These are phyloP conservation scores for Catocala sponsa DNA, from an alignment of 2,888 invertebrate species.

Conservation along the genomic window DNA sequence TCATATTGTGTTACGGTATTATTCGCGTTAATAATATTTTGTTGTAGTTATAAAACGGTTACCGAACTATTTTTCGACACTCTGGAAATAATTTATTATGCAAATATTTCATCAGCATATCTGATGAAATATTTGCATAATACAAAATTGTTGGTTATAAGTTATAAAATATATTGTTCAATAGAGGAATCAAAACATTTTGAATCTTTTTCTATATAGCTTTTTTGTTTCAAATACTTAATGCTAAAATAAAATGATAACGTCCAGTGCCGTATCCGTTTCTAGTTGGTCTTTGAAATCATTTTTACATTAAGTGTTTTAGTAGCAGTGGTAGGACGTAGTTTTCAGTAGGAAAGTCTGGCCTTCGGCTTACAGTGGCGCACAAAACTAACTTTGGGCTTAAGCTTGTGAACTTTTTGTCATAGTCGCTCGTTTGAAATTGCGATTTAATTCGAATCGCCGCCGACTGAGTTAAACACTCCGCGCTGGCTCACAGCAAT, in stretches of 20 bases:
- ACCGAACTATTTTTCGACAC: conserved; percentile 38
- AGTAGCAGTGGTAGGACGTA: conserved; percentile 20
- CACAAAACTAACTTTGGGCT: conserved; percentile 64
- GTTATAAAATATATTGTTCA: not conserved
- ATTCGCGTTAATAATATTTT: conserved; percentile 21
- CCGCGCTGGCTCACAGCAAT: conserved; percentile 34
- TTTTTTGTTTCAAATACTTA: not conserved
- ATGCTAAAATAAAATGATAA: not conserved
- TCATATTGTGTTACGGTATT: conserved; percentile 22
- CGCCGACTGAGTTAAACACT: conserved; percentile 49
- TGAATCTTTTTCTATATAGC: too few species aligned
- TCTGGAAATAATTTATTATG: conserved; percentile 16
- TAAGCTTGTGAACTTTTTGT: conserved; percentile 71
- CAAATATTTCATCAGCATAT: conserved; percentile 21
- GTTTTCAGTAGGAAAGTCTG: conserved; percentile 53
- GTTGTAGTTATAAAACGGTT: conserved; percentile 18
- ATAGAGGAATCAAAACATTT: not conserved
- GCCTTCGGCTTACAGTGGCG: conserved; percentile 56
- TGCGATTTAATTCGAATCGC: conserved; percentile 63
- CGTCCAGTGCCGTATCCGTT: not conserved
- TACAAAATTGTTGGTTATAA: conserved; percentile 3
- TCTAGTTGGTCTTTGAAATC: conserved; percentile 9
- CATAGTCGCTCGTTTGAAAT: conserved; percentile 60
- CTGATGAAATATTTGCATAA: too few species aligned
- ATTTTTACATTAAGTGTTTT: conserved; percentile 33